Conservation (phyloP, 2,888 invertebrate genomes). For the Coleophora flavipennella region DNA sequence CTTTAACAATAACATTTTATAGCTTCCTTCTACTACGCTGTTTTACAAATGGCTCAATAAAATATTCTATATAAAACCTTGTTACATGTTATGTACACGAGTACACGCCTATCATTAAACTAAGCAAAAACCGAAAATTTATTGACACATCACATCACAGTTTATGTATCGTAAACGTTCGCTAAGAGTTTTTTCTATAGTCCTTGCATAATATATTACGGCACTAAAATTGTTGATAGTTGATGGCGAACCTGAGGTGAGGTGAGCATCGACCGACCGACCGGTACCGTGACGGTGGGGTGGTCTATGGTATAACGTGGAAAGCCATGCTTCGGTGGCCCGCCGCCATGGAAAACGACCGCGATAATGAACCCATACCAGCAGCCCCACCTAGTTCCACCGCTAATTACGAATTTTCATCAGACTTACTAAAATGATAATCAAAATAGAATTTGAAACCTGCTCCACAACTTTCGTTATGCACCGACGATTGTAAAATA, state of each 20-base stretch:
- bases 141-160: conserved; percentile 23
- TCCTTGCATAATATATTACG: conserved; percentile 20
- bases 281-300: conserved; percentile 59
- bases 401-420: conserved; percentile 31
- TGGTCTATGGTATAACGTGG: conserved; percentile 60
- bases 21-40: neutral
- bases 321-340: conserved; percentile 55
- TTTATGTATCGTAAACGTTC: conserved; percentile 18
- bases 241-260: neutral
- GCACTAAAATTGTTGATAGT: neutral
- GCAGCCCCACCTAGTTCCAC: conserved; percentile 22
- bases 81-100: neutral
- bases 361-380: conserved; percentile 29
- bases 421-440: conserved; percentile 5
- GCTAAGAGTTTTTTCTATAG: conserved; percentile 4
- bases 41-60: too few species aligned
- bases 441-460: conserved; percentile 3
- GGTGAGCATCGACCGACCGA: too few species aligned
- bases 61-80: neutral
- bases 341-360: conserved; percentile 40
- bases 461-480: conserved; percentile 4
- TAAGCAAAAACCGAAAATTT: conserved; percentile 3
- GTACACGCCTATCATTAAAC: neutral
- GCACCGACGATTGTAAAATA: conserved; percentile 5
- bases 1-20: conserved; percentile 6